A percentile compares a stretch with the other conserved stretches of the same genome.
phyloP scores from a whole-genome alignment of 2,113 vertebrate species.

The Crotophaga sulcirostris region DNA sequence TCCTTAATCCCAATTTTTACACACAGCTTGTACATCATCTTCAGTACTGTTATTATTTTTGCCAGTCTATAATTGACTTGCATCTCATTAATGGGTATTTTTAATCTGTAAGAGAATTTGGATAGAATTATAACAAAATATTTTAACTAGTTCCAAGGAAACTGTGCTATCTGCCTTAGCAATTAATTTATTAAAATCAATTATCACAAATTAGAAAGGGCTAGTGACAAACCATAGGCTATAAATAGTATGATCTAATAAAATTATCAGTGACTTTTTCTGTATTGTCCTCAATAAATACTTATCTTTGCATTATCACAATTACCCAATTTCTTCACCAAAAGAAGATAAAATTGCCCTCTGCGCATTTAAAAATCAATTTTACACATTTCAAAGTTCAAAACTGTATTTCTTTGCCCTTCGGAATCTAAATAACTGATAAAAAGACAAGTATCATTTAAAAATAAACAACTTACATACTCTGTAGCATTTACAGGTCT shows the following conservation, averaged over 20 bases:
- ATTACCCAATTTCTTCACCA: neutral
- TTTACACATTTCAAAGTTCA: neutral
- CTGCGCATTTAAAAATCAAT: neutral
- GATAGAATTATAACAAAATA: neutral
- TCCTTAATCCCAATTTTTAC: neutral
- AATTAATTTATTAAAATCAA: conserved; percentile 10
- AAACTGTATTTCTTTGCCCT: neutral
- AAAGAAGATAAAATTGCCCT: neutral
- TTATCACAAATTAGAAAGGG: neutral
- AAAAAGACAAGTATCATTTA: neutral
- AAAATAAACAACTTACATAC: neutral
- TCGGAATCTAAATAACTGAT: neutral
- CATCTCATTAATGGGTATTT: neutral
- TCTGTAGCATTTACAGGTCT: neutral
- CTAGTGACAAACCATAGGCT: neutral
- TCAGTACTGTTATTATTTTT: conserved; percentile 28
- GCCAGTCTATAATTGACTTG: neutral
- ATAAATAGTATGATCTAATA: neutral
- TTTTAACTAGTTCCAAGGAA: neutral
- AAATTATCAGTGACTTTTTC: neutral
- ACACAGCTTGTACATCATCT: neutral
- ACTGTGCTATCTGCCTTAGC: neutral
- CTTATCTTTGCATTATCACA: neutral
- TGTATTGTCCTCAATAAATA: neutral
- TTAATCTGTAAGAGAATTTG: neutral